phyloP scores from a whole-genome alignment of 2,888 invertebrate species.

The Alentia gelatinosa region DNA sequence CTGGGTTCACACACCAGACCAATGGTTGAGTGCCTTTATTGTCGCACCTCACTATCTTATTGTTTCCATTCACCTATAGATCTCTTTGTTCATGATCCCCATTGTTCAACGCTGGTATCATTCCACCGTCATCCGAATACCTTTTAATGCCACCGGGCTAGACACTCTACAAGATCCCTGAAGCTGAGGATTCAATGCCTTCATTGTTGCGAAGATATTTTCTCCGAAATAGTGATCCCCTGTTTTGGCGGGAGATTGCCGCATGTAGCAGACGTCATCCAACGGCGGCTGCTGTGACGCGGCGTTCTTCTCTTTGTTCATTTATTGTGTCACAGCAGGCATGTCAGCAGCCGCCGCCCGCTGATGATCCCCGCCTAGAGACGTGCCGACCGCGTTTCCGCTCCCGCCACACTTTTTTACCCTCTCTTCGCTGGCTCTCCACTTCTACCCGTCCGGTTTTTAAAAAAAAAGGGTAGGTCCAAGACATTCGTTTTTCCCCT shows the following conservation, averaged over 20 bases:
- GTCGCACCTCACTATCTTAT: not conserved
- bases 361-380: not conserved
- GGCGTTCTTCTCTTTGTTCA: slow-evolving; percentile 17
- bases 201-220: not conserved
- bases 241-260: not conserved
- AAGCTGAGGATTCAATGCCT: not conserved
- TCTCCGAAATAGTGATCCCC: not conserved
- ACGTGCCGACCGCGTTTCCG: not conserved
- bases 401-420: not conserved
- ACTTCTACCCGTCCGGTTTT: not conserved
- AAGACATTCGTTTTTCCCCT: not conserved
- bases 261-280: slow-evolving; percentile 17
- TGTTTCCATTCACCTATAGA: not conserved
- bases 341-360: not conserved
- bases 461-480: not conserved
- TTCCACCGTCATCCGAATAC: not conserved
- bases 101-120: not conserved
- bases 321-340: not conserved
- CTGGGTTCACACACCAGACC: not conserved
- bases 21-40: not conserved
- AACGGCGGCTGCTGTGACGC: not conserved
- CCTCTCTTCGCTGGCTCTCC: not conserved
- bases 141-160: not conserved
- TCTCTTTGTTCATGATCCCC: not conserved
- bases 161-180: not conserved